A percentile compares a stretch with the other conserved stretches of the same genome.
phyloP scores from a whole-genome alignment of 2,888 invertebrate genomes.

The Aquatica leii region DNA sequence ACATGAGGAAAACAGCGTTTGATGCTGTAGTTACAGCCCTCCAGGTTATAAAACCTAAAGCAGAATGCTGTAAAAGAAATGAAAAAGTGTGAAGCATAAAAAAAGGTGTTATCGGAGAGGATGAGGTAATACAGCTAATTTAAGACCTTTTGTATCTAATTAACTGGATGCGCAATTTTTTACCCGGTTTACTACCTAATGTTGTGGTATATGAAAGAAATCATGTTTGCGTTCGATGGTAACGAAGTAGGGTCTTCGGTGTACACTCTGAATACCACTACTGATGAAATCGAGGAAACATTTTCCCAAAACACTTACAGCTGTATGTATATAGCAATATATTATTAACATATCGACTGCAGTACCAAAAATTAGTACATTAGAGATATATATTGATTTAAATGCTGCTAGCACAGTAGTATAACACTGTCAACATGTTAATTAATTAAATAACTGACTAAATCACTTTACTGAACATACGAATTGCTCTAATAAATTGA shows the following conservation, averaged over 20 bases:
- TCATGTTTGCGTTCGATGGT: constrained; percentile 1
- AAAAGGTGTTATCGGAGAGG: neutral
- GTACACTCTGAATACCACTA: too few species aligned
- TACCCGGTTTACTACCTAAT: neutral
- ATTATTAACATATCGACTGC: neutral
- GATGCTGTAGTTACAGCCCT: neutral
- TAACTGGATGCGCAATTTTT: neutral
- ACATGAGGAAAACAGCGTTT: neutral
- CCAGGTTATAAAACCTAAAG: constrained; percentile 1
- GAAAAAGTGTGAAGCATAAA: neutral
- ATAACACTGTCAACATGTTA: neutral
- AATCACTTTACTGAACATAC: neutral
- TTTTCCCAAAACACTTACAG: constrained; percentile 1
- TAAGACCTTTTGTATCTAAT: constrained; percentile 3
- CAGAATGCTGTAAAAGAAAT: constrained; percentile 2
- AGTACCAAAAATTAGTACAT: constrained; percentile 1
- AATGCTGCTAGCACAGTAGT: neutral
- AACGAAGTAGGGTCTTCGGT: constrained; percentile 2
- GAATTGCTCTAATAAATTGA: too few species aligned
- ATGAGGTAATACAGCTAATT: neutral
- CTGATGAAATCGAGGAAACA: constrained; percentile 2
- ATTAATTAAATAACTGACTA: neutral
- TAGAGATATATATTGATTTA: neutral
- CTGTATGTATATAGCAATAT: constrained; percentile 3
- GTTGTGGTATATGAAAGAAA: neutral